Percentiles rank a stretch among this genome's conserved stretches.
These are phyloP conservation scores for Aplodontia rufa DNA, from an alignment of 2,113 vertebrate genomes.

Conservation along the genomic window DNA sequence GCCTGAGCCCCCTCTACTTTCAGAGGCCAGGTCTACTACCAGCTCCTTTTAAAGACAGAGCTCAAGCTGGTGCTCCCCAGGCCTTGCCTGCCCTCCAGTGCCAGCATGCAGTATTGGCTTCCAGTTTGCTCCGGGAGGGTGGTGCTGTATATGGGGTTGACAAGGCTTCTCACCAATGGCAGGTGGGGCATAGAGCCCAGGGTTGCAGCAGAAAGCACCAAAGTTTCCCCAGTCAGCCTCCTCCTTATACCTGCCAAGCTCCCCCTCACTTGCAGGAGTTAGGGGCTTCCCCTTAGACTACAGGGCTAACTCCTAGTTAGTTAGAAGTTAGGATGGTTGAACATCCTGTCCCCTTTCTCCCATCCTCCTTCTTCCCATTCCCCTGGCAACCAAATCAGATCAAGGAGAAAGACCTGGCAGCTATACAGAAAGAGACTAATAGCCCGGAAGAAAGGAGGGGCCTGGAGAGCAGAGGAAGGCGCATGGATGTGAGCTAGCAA, in stretches of 20 bases:
- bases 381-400: slow-evolving; percentile 73
- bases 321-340: not conserved
- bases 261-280: not conserved
- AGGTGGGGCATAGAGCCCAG: not conserved
- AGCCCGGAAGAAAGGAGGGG: slow-evolving; percentile 71
- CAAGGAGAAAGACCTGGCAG: slow-evolving; percentile 71
- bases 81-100: not conserved
- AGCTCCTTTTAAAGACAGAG: not conserved
- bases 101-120: not conserved
- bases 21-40: not conserved
- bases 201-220: not conserved
- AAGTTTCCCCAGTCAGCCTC: not conserved
- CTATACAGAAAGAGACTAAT: slow-evolving; percentile 67
- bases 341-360: not conserved
- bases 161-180: not conserved
- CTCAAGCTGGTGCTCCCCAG: not conserved
- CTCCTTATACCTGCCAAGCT: not conserved
- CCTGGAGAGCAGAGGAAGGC: slow-evolving; percentile 75
- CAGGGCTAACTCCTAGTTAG: not conserved
- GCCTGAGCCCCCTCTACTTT: not conserved
- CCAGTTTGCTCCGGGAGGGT: not conserved
- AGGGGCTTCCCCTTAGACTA: not conserved
- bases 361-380: slow-evolving; percentile 53
- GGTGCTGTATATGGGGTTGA: not conserved
- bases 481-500: slow-evolving; percentile 55